Evolutionary conservation across 2,888 invertebrate genomes (phyloP).

Genomic region (Dolichopus griseipennis): DNA sequence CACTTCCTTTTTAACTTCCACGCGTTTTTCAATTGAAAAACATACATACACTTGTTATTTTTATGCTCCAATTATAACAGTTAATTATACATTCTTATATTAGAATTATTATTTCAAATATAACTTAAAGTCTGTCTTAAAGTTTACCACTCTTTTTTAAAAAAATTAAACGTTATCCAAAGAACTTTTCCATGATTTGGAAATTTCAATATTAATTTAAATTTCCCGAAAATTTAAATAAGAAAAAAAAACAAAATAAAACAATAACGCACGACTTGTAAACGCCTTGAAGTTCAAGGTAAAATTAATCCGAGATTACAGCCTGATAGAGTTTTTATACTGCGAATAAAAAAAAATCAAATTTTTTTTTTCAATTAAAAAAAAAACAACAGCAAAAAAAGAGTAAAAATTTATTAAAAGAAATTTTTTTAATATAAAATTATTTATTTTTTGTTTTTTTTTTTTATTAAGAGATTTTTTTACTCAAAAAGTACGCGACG

Average conservation of each 20-base stretch:
- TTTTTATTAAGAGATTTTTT: not conserved
- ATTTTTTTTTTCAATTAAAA: not conserved
- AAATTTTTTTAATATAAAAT: not conserved
- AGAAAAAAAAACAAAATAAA: not conserved
- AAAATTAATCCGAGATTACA: conserved; percentile 40
- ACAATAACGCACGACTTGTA: not conserved
- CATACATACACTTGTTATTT: too few species aligned
- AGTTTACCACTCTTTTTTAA: too few species aligned
- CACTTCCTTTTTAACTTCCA: too few species aligned
- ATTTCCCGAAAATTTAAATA: not conserved
- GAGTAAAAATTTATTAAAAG: not conserved
- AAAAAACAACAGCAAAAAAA: not conserved
- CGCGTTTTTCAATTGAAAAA: too few species aligned
- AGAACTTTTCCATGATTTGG: not conserved
- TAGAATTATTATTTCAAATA: too few species aligned
- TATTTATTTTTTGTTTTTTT: too few species aligned
- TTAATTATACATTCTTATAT: too few species aligned
- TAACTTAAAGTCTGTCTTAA: too few species aligned
- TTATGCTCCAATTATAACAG: too few species aligned
- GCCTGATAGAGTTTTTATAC: not conserved
- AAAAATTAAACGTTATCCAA: not conserved
- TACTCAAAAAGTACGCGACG: too few species aligned
- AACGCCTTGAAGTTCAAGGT: conserved; percentile 42
- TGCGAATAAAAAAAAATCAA: not conserved
- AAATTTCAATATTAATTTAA: not conserved